phyloP scores from a whole-genome alignment of 2,888 invertebrate genomes.

The Cryptocephalus primarius region DNA sequence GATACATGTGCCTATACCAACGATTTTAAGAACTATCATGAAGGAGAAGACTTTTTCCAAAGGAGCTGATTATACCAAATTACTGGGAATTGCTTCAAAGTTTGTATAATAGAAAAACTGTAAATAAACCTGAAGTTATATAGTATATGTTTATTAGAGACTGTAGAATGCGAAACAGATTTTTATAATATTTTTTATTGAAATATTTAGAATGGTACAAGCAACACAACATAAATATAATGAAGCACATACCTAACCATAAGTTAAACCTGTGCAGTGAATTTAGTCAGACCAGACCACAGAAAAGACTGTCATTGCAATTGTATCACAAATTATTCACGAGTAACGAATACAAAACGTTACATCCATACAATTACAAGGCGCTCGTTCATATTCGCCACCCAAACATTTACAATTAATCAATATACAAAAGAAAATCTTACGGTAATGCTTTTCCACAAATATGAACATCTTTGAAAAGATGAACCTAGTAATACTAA shows the following conservation, averaged over 20 bases:
- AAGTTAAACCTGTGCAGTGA: conserved; percentile 28
- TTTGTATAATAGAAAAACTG: conserved; percentile 51
- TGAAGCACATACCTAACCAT: conserved; percentile 29
- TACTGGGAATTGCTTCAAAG: conserved; percentile 79
- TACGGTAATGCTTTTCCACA: no score
- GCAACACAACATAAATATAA: conserved; percentile 36
- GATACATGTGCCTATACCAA: conserved; percentile 91
- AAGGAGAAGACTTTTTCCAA: conserved; percentile 71
- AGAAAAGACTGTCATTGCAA: conserved; percentile 16
- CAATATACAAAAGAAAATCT: no score
- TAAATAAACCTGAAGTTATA: not conserved
- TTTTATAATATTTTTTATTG: conserved; percentile 26
- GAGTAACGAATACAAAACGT: conserved; percentile 1
- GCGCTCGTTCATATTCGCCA: no score
- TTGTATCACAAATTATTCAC: conserved; percentile 13
- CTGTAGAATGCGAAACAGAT: no score
- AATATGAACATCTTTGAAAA: no score
- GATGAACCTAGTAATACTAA: no score
- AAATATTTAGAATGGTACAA: conserved; percentile 37
- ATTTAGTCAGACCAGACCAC: conserved; percentile 20
- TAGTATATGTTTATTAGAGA: not conserved
- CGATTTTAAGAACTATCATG: conserved; percentile 70
- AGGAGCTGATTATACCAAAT: conserved; percentile 84
- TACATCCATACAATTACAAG: no score
- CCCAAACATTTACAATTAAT: no score